Conservation (phyloP, 2,113 vertebrate genomes). For the Upupa epops region DNA sequence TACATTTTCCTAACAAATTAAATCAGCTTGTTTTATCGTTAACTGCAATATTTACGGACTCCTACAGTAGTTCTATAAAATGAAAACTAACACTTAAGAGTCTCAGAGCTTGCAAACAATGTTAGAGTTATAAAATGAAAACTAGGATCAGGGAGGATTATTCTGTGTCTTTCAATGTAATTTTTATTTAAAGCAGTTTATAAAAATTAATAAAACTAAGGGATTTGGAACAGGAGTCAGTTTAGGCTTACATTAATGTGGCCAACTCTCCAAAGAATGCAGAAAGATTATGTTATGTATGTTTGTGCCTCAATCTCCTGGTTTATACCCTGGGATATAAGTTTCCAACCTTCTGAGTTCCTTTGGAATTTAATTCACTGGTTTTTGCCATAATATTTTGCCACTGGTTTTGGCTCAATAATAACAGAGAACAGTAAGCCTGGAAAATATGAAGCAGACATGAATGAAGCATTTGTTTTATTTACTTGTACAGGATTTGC, state of each 20-base stretch:
- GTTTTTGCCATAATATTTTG: not conserved
- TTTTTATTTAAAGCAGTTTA: slow-evolving; percentile 71
- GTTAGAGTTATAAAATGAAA: slow-evolving; percentile 51
- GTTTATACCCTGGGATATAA: slow-evolving; percentile 52
- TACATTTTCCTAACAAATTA: slow-evolving; percentile 50
- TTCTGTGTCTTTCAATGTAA: slow-evolving; percentile 53
- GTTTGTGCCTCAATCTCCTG: slow-evolving; percentile 59
- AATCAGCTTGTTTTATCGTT: slow-evolving; percentile 57
- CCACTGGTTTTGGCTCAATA: not conserved
- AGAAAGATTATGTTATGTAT: slow-evolving; percentile 70
- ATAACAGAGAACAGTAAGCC: not conserved
- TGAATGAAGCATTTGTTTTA: not conserved
- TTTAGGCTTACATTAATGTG: slow-evolving; percentile 68
- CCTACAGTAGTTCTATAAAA: slow-evolving; percentile 51
- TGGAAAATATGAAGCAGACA: not conserved
- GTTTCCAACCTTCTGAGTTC: slow-evolving; percentile 18
- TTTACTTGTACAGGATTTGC: slow-evolving; percentile 39
- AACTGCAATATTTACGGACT: slow-evolving; percentile 52
- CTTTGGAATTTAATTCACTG: slow-evolving; percentile 12
- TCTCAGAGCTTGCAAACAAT: slow-evolving; percentile 54
- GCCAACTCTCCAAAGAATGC: slow-evolving; percentile 55
- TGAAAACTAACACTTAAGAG: slow-evolving; percentile 44
- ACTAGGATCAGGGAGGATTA: slow-evolving; percentile 64
- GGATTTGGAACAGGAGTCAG: slow-evolving; percentile 71
- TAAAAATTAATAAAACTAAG: slow-evolving; percentile 74